Evolutionary conservation across 2,888 invertebrate genomes (phyloP).

Genomic region (Melanostoma scalare): DNA sequence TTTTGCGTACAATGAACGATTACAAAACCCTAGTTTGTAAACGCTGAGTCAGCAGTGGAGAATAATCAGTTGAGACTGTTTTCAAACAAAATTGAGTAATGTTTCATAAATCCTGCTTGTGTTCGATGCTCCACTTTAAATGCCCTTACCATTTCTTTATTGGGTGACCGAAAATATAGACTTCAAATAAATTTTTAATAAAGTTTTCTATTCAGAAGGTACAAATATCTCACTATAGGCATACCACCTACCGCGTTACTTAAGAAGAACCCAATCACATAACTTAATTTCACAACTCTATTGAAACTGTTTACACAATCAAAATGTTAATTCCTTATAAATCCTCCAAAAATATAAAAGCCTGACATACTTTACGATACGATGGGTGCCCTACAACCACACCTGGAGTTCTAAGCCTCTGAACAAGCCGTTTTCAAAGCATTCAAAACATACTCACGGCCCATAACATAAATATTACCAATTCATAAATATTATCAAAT

Average conservation of each 20-base stretch:
- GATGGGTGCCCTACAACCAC: constrained; percentile 11
- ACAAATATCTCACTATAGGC: neutral
- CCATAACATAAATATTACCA: constrained; percentile 63
- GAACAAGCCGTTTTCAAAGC: constrained; percentile 4
- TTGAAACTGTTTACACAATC: constrained; percentile 28
- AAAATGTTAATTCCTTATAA: constrained; percentile 39
- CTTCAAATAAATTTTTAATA: too few species aligned
- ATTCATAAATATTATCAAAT: constrained; percentile 71
- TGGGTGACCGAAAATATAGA: too few species aligned
- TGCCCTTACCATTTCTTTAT: too few species aligned
- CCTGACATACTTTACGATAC: constrained; percentile 50
- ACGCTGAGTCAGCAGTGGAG: too few species aligned
- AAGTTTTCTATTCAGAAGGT: neutral
- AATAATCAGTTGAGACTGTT: too few species aligned
- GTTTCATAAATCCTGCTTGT: too few species aligned
- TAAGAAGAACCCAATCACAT: constrained; percentile 50
- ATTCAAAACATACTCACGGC: neutral
- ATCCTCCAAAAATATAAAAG: constrained; percentile 27
- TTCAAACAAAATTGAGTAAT: too few species aligned
- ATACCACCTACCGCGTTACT: constrained; percentile 50
- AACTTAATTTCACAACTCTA: constrained; percentile 58
- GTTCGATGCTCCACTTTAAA: too few species aligned
- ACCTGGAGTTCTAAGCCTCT: constrained; percentile 52
- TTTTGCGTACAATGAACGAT: too few species aligned
- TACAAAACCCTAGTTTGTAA: too few species aligned